Evolutionary conservation across 2,888 invertebrate species (phyloP).

Genomic region (Drosophila greeni): DNA sequence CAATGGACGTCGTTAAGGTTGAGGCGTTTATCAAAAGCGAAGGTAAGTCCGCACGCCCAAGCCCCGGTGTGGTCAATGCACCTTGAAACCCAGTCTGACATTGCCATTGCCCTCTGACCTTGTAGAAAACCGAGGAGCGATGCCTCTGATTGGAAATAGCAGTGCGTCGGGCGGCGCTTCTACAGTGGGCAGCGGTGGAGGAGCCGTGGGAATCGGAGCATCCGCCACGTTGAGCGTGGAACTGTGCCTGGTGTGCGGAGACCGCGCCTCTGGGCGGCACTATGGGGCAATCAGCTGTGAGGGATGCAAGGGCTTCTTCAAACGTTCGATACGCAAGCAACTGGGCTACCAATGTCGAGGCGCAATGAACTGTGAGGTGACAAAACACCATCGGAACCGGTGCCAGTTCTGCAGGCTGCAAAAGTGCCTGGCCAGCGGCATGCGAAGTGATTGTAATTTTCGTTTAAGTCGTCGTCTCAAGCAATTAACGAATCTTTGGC

Average conservation of each 20-base stretch:
- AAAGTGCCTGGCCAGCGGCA: slow-evolving; percentile 98
- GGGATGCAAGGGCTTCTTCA: slow-evolving; percentile 99
- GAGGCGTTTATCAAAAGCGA: slow-evolving; percentile 72
- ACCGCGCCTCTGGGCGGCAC: slow-evolving; percentile 95
- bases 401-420: slow-evolving; percentile 99
- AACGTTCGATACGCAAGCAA: slow-evolving; percentile 97
- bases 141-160: slow-evolving; percentile 56
- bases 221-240: slow-evolving; percentile 80
- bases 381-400: slow-evolving; percentile 98
- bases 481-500: slow-evolving; percentile 36
- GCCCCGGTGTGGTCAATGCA: slow-evolving; percentile 29
- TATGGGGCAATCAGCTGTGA: slow-evolving; percentile 95
- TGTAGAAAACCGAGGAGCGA: slow-evolving; percentile 55
- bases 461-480: slow-evolving; percentile 78
- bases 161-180: slow-evolving; percentile 31
- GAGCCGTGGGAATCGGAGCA: slow-evolving; percentile 39
- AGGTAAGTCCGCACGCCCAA: slow-evolving; percentile 59
- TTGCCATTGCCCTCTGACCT: slow-evolving; percentile 31
- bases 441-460: slow-evolving; percentile 97
- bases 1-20: slow-evolving; percentile 53
- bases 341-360: slow-evolving; percentile 98
- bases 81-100: slow-evolving; percentile 34
- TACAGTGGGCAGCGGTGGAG: slow-evolving; percentile 1
- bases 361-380: slow-evolving; percentile 97
- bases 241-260: slow-evolving; percentile 96